phyloP scores from a whole-genome alignment of 2,113 vertebrate genomes.

The Pyrgilauda ruficollis region DNA sequence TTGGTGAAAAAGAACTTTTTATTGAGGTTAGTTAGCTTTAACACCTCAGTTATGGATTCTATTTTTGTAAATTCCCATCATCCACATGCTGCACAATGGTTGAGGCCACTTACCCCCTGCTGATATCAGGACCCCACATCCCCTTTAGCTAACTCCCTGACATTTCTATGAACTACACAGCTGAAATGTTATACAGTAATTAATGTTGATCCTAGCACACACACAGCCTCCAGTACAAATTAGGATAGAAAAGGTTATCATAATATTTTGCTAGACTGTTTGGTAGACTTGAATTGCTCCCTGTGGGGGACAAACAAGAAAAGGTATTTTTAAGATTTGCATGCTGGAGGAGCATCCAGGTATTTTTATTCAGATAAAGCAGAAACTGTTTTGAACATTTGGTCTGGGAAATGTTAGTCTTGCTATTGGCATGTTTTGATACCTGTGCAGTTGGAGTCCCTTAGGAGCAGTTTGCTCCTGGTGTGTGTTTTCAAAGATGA shows the following conservation, averaged over 20 bases:
- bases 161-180: constrained; percentile 82
- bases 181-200: constrained; percentile 89
- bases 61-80: constrained; percentile 67
- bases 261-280: constrained; percentile 89
- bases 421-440: neutral
- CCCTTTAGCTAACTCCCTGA: constrained; percentile 78
- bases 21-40: constrained; percentile 58
- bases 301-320: constrained; percentile 76
- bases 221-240: constrained; percentile 86
- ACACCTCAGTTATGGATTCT: constrained; percentile 64
- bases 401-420: neutral
- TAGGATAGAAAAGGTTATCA: constrained; percentile 92
- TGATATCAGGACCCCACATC: constrained; percentile 72
- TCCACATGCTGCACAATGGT: constrained; percentile 52
- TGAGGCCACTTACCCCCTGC: constrained; percentile 54
- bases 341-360: constrained; percentile 11
- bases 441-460: neutral
- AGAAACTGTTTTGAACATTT: neutral
- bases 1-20: constrained; percentile 57
- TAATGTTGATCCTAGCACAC: constrained; percentile 86
- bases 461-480: neutral
- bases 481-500: neutral
- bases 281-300: constrained; percentile 81
- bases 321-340: constrained; percentile 70
- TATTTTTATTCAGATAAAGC: constrained; percentile 42